phyloP scores from a whole-genome alignment of 1,140 invertebrate genomes.

The Maniola jurtina region DNA sequence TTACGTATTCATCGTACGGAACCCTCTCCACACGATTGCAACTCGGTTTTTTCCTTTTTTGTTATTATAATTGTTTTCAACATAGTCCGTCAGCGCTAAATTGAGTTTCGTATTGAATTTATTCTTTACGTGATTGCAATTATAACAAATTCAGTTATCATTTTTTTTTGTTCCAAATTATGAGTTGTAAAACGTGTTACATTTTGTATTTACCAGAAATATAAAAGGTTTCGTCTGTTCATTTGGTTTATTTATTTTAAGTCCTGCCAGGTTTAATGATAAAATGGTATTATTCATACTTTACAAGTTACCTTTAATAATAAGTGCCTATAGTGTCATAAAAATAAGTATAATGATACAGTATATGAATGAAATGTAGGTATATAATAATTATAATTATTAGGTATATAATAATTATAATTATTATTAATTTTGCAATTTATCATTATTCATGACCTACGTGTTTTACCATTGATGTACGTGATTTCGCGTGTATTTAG shows the following conservation, averaged over 20 bases:
- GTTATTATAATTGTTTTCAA: constrained; percentile 28
- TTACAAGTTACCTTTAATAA: no score
- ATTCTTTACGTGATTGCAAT: constrained; percentile 32
- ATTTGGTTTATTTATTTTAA: background rate
- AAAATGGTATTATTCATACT: background rate
- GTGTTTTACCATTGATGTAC: no score
- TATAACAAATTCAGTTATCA: constrained; percentile 27
- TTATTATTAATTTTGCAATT: background rate
- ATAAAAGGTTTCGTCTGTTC: background rate
- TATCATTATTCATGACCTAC: no score
- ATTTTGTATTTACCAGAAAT: background rate
- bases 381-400: no score
- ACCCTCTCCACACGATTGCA: no score
- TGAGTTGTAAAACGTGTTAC: constrained; percentile 1
- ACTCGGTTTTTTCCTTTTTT: constrained; percentile 34
- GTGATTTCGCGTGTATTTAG: no score
- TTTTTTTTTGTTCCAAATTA: constrained; percentile 22
- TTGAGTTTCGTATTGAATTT: constrained; percentile 31
- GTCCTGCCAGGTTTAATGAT: background rate
- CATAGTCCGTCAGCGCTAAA: constrained; percentile 22
- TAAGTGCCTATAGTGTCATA: no score
- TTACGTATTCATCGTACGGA: no score
- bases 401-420: no score
- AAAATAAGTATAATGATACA: no score
- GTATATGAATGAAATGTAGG: no score